phyloP scores from a whole-genome alignment of 2,888 invertebrate species.

The Meiosimyza decipiens region DNA sequence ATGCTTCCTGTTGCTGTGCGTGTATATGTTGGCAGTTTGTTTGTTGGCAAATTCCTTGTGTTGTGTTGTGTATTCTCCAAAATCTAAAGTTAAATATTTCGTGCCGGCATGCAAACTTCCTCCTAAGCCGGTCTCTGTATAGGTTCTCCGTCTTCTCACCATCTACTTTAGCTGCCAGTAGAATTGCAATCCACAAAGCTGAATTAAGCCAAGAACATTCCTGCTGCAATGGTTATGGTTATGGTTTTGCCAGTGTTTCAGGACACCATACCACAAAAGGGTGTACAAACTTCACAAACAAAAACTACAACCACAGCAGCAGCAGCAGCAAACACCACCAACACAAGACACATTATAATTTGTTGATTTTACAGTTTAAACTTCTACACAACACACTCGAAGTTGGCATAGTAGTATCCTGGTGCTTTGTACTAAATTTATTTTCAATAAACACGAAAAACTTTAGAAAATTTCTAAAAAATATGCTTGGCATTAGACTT shows the following conservation, averaged over 20 bases:
- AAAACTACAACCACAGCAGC: not conserved
- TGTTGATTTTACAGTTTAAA: constrained; percentile 61
- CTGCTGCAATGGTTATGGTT: not conserved
- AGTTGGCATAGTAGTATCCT: no score
- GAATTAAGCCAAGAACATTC: not conserved
- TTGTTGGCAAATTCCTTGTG: constrained; percentile 19
- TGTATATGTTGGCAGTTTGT: constrained; percentile 17
- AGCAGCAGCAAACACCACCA: constrained; percentile 13
- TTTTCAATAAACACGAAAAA: no score
- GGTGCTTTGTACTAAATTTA: no score
- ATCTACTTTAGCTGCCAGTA: not conserved
- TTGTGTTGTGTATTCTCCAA: constrained; percentile 46
- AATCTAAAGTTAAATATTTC: constrained; percentile 60
- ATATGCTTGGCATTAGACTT: no score
- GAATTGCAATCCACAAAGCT: constrained; percentile 24
- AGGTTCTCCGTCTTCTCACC: constrained; percentile 11
- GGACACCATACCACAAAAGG: not conserved
- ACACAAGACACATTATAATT: constrained; percentile 53
- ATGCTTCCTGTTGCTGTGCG: not conserved
- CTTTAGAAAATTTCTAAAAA: no score
- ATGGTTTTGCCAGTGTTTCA: not conserved
- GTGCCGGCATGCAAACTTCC: constrained; percentile 52
- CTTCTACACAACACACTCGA: constrained; percentile 35
- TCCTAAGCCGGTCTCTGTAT: constrained; percentile 38
- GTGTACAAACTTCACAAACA: not conserved